Conservation (phyloP, 1,140 invertebrate genomes). For the Thaumetopoea pityocampa region DNA sequence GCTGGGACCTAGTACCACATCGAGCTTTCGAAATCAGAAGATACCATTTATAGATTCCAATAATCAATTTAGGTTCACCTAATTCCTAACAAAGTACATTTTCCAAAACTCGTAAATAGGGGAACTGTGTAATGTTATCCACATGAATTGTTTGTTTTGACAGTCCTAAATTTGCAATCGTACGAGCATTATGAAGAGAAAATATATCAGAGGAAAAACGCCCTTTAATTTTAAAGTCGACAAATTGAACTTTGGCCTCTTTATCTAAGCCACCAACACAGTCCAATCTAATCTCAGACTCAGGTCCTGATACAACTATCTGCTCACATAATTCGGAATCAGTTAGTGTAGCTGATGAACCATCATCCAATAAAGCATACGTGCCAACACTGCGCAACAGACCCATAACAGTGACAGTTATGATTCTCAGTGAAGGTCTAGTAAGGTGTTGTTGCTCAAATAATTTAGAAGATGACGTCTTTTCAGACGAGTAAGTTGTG, state of each 20-base stretch:
- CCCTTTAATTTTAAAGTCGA: constrained; percentile 9
- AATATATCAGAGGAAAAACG: neutral
- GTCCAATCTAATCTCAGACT: neutral
- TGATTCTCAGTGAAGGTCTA: constrained; percentile 4
- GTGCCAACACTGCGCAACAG: neutral
- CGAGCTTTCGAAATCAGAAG: neutral
- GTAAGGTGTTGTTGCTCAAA: neutral
- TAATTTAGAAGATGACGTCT: neutral
- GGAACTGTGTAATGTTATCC: constrained; percentile 1
- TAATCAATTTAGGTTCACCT: neutral
- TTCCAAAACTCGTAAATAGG: neutral
- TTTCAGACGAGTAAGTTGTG: neutral
- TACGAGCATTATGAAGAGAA: neutral
- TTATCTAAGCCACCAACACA: constrained; percentile 2
- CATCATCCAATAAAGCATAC: constrained; percentile 9
- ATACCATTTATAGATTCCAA: constrained; percentile 6
- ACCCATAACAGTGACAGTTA: constrained; percentile 2
- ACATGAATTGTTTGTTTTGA: neutral
- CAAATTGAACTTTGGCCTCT: constrained; percentile 1
- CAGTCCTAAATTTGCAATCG: constrained; percentile 2
- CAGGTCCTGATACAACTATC: constrained; percentile 6
- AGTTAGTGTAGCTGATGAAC: constrained; percentile 4
- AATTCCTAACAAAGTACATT: neutral
- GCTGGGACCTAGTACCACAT: neutral
- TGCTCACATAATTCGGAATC: constrained; percentile 3